Percentiles rank a stretch among this genome's conserved stretches.
Evolutionary conservation across 2,888 invertebrate genomes (phyloP).

Genomic region (Cataglyphis rosenhaueri): DNA sequence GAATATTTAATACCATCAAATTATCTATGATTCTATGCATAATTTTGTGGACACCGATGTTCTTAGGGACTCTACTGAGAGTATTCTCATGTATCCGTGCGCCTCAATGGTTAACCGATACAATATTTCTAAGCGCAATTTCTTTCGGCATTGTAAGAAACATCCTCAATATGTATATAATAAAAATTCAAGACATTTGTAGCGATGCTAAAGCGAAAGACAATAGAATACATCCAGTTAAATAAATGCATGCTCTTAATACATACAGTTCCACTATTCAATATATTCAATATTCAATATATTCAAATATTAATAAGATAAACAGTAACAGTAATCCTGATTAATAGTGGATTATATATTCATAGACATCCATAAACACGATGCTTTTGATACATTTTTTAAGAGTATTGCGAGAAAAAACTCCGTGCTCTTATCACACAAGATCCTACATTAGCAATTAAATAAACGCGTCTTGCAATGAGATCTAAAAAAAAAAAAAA

Average conservation of each 20-base stretch:
- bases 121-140: constrained; percentile 71
- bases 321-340: neutral
- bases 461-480: neutral
- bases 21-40: constrained; percentile 72
- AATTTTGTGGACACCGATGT: constrained; percentile 79
- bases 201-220: constrained; percentile 59
- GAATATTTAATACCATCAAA: constrained; percentile 62
- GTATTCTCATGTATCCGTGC: constrained; percentile 73
- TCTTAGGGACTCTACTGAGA: constrained; percentile 73
- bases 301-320: neutral
- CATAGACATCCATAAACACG: neutral
- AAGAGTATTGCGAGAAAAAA: neutral
- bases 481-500: no score
- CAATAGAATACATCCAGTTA: constrained; percentile 73
- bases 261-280: neutral
- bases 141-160: constrained; percentile 74
- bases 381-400: neutral
- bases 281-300: no score
- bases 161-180: constrained; percentile 74
- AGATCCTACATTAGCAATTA: neutral
- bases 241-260: constrained; percentile 33
- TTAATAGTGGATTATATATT: neutral
- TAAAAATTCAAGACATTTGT: constrained; percentile 64
- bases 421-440: no score
- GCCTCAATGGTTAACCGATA: constrained; percentile 74